Evolutionary conservation across 1,140 invertebrate species (phyloP), one percentile per base, ranked within the genome.

Genomic region (Akabosia matsudoensis): DNA sequence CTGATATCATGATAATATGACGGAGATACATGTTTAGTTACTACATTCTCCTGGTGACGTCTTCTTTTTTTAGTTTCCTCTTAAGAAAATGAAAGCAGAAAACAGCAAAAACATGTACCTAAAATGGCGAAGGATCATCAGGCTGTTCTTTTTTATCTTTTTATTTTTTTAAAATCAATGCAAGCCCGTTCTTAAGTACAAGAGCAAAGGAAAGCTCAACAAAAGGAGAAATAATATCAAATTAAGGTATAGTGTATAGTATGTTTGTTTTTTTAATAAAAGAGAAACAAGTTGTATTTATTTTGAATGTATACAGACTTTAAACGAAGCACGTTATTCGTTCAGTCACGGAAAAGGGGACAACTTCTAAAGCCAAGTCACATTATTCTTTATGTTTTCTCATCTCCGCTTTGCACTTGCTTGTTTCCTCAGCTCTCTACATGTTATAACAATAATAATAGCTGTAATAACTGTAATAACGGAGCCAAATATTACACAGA

Each of bases 321-420:
- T n/a, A n/a, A n/a, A n/a, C n/a, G n/a, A n/a, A n/a, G n/a, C n/a
- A 45, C 37, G 37, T 45, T 45, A 45, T 10, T n/a, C n/a, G 18
- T 7, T 45, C 37, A 45, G 37, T 10, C 7, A 18, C 37, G 18
- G 37, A 45, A 45, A 18, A 45, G 37, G n/a, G 18, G 37, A 45
- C 22, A 24, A 30, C 31, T 24, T 7, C 28, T 24, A 30, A 24
- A 30, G 61, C 61, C 61, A 67, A 31, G 26, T 67, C 61, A 67
- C 61, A 67, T 67, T 67, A 67, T 67, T 67, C 61, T 67, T 67
- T 67, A 67, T 67, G 61, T 67, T 30, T n/a, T n/a, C 26, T 30
- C 61, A 67, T 67, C 61, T 67, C 61, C 61, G 37, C 22, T 31
- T 30, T 30, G 31, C 61, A 10, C n/a, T n/a, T n/a, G n/a, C n/a